Conservation (phyloP, 1,140 invertebrate genomes). For the Cephus cinctus region DNA sequence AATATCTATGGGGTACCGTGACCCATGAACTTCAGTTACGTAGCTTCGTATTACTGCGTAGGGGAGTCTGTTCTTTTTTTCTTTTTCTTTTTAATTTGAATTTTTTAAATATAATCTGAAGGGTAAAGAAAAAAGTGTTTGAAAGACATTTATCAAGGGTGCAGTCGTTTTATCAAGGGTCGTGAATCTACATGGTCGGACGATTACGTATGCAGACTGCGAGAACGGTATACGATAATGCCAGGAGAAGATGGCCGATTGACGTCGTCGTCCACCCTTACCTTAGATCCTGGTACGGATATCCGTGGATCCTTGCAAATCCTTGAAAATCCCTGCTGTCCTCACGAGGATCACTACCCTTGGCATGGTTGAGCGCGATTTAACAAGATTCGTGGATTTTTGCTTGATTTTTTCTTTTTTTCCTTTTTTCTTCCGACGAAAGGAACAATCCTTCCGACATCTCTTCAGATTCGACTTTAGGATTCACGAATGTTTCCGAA, state of each 20-base stretch:
- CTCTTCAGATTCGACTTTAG: too few species aligned
- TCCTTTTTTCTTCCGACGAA: too few species aligned
- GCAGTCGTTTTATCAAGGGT: too few species aligned
- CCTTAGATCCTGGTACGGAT: background rate
- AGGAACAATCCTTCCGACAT: too few species aligned
- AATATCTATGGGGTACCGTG: too few species aligned
- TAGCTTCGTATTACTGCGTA: too few species aligned
- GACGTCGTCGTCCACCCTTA: background rate
- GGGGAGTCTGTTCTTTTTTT: too few species aligned
- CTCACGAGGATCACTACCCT: constrained; percentile 13
- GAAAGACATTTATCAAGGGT: background rate
- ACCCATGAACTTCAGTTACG: too few species aligned
- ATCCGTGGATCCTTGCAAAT: constrained; percentile 12
- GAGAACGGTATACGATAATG: background rate
- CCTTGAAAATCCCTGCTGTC: constrained; percentile 21
- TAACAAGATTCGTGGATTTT: constrained; percentile 3
- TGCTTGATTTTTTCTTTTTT: constrained; percentile 10
- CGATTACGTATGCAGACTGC: background rate
- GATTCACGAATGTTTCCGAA: too few species aligned
- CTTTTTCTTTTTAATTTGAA: background rate
- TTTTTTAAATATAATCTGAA: background rate
- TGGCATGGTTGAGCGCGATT: background rate
- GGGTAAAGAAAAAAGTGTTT: background rate
- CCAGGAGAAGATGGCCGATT: background rate
- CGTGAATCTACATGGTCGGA: background rate